Evolutionary conservation across 2,888 invertebrate genomes (phyloP).

Genomic region (Andrena hattorfiana): DNA sequence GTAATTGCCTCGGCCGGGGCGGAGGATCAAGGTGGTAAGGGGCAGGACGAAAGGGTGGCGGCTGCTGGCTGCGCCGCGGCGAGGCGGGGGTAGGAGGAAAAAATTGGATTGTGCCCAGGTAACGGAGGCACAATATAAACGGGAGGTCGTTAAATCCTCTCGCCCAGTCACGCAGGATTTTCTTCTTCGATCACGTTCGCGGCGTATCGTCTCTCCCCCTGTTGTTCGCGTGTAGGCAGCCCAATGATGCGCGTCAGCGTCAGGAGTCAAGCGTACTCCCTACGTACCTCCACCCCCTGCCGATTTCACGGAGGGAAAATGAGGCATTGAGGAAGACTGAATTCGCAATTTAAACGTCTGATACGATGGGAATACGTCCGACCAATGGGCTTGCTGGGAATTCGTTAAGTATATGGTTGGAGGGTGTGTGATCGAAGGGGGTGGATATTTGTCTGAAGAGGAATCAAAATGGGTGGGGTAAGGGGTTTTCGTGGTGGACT

Average conservation of each 20-base stretch:
- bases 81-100: slow-evolving; percentile 22
- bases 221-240: not conserved
- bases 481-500: too few relatives aligned
- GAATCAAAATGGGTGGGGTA: too few relatives aligned
- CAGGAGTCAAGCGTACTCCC: not conserved
- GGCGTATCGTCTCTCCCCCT: slow-evolving; percentile 29
- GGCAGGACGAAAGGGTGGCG: slow-evolving; percentile 52
- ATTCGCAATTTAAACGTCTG: too few relatives aligned
- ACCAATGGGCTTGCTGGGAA: too few relatives aligned
- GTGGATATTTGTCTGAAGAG: too few relatives aligned
- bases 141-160: slow-evolving; percentile 72
- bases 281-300: not conserved
- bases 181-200: slow-evolving; percentile 63
- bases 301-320: slow-evolving; percentile 3
- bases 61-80: slow-evolving; percentile 28
- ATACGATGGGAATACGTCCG: too few relatives aligned
- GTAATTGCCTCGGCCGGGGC: slow-evolving; percentile 72
- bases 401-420: too few relatives aligned
- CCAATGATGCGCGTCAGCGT: slow-evolving; percentile 8
- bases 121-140: slow-evolving; percentile 65
- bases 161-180: slow-evolving; percentile 70
- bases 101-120: slow-evolving; percentile 67
- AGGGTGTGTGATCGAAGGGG: too few relatives aligned
- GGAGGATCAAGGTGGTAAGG: slow-evolving; percentile 63
- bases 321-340: not conserved